A percentile compares a stretch with the other conserved stretches of the same genome.
phyloP scores from a whole-genome alignment of 2,113 vertebrate genomes.

The Lathamus discolor region DNA sequence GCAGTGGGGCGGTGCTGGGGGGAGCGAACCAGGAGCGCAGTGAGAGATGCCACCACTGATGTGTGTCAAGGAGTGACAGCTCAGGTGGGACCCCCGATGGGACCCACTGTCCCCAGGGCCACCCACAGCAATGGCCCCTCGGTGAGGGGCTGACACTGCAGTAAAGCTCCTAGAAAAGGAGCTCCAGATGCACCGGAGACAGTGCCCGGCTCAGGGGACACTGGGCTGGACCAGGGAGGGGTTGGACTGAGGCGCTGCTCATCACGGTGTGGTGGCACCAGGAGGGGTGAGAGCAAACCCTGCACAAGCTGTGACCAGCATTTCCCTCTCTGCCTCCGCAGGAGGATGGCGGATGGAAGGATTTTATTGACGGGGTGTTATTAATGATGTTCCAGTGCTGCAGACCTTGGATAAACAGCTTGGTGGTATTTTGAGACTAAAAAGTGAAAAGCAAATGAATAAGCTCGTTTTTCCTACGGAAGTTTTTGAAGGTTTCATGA shows the following conservation, averaged over 20 bases:
- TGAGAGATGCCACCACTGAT: neutral
- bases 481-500: neutral
- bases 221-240: neutral
- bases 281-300: neutral
- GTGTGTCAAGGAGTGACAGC: fast-evolving
- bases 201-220: neutral
- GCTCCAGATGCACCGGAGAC: neutral
- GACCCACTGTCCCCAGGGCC: neutral
- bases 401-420: conserved; percentile 1
- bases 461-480: neutral
- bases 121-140: neutral
- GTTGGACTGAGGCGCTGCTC: neutral
- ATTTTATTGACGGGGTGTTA: neutral
- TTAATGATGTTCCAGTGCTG: neutral
- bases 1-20: fast-evolving
- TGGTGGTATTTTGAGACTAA: conserved; percentile 3
- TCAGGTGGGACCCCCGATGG: fast-evolving
- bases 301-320: neutral
- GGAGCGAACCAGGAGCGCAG: fast-evolving
- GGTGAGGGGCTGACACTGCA: neutral
- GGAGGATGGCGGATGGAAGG: neutral
- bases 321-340: neutral
- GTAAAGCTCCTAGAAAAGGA: neutral
- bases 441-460: conserved; percentile 32
- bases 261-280: neutral